Conservation (phyloP, 1,140 invertebrate genomes). For the Platyscapa corneri region DNA sequence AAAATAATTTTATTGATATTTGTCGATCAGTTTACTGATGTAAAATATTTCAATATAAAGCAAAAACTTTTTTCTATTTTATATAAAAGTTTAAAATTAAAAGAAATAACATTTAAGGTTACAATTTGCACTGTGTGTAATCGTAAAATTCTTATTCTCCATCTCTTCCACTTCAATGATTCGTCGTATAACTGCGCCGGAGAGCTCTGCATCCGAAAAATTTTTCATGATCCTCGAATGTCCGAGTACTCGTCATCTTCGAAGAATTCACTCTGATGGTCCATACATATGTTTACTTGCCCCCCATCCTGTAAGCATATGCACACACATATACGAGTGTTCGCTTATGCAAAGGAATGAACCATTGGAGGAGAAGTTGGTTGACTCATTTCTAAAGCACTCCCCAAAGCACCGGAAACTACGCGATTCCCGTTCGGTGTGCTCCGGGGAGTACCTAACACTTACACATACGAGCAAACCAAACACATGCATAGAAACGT, state of each 20-base stretch:
- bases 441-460: background rate
- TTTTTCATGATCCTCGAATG: conserved; percentile 39
- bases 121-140: background rate
- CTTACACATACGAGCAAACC: background rate
- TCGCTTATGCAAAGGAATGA: conserved; percentile 14
- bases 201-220: conserved; percentile 26
- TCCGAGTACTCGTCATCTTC: conserved; percentile 39
- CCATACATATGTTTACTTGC: background rate
- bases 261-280: conserved; percentile 37
- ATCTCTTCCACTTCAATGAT: background rate
- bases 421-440: conserved; percentile 44
- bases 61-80: background rate
- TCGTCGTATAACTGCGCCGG: conserved; percentile 3
- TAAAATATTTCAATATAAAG: background rate
- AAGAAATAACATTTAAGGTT: background rate
- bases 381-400: conserved; percentile 52
- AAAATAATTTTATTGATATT: too few relatives aligned
- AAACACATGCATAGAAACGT: background rate
- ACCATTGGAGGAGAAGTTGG: conserved; percentile 10
- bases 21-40: background rate
- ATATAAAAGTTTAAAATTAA: background rate
- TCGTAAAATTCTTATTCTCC: conserved; percentile 35
- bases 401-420: conserved; percentile 46
- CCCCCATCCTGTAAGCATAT: background rate
- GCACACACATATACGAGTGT: background rate